These are phyloP conservation scores for Oscheius sp. DNA, from an alignment of 2,888 invertebrate genomes.

Conservation along the genomic window DNA sequence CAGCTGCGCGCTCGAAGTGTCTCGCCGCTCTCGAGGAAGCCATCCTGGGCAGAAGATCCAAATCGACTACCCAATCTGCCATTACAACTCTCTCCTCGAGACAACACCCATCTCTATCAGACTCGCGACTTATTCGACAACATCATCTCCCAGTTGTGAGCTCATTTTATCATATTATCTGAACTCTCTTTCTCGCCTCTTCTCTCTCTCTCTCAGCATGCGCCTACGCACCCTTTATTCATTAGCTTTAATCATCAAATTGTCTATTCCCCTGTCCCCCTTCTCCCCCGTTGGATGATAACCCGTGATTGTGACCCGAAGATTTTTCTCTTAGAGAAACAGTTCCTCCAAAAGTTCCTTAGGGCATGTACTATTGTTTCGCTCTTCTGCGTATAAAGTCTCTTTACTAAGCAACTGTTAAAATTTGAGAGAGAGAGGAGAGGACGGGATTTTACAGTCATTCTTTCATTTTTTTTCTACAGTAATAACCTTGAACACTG, in stretches of 20 bases:
- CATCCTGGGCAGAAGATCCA: conserved; percentile 39
- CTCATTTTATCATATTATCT: conserved; percentile 1
- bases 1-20: conserved; percentile 23
- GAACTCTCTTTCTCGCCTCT: neutral
- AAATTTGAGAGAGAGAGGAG: conserved; percentile 3
- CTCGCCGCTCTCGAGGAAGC: neutral
- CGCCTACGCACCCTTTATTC: neutral
- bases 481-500: too few species aligned
- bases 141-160: conserved; percentile 49
- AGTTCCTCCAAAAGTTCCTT: neutral
- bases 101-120: conserved; percentile 49
- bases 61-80: conserved; percentile 38
- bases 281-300: neutral
- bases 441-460: too few species aligned
- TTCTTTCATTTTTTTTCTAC: too few species aligned
- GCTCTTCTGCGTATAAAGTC: too few species aligned
- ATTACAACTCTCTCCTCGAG: conserved; percentile 27
- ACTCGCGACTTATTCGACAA: conserved; percentile 50
- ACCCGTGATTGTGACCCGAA: conserved; percentile 22
- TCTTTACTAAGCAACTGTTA: too few species aligned
- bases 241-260: conserved; percentile 17
- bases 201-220: conserved; percentile 5
- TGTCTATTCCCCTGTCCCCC: neutral
- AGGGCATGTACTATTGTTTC: conserved; percentile 3
- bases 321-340: too few species aligned